Evolutionary conservation across 2,888 invertebrate genomes (phyloP), one percentile per base, ranked within the genome.

Genomic region (Eueremaeus valkanovi): DNA sequence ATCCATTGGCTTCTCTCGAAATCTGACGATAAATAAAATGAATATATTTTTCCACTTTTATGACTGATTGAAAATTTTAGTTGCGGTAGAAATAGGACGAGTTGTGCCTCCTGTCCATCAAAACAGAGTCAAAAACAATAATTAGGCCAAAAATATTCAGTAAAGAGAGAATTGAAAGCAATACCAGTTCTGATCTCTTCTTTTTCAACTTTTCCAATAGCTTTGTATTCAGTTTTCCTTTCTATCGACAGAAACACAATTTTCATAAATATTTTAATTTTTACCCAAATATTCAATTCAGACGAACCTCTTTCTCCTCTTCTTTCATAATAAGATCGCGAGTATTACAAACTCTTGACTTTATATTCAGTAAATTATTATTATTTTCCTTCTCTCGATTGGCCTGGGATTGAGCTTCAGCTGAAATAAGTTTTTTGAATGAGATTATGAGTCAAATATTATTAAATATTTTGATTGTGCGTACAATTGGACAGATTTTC

Each of bases 1-100:
- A 92, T 89, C 95, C 95, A 96, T 83, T 95, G 94, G 78, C 91
- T 91, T 74, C 94, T 87, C 84, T 96, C 96, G 82, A 92, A 96
- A 84, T 96, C 95, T 0, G 95, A 95, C 79, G 94, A 92, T 81
- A 96, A 86, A 84, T 95, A 93, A 85, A 96, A 93, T 75, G 81
- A 82, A 78, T 82, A 81, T 21, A 80, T 78, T 74, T 79, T 79
- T 36, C 81, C 86, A 29, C 63, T 70, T 29, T 36, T 83, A 79
- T 91, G 90, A 72, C 89, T 89, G 75, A 95, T 88, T 68, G 92
- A 87, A 83, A 95, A 90, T 77, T 92, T 89, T 79, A 96, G 86
- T 85, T 93, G 93, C 42, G 95, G 95, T 24, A 93, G 93, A 55
- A 93, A 93, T 79, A 95, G 86, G 76, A 95, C 92, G 80, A 95